Evolutionary conservation across 2,113 vertebrate genomes (phyloP).

Genomic region (Macaca mulatta): DNA sequence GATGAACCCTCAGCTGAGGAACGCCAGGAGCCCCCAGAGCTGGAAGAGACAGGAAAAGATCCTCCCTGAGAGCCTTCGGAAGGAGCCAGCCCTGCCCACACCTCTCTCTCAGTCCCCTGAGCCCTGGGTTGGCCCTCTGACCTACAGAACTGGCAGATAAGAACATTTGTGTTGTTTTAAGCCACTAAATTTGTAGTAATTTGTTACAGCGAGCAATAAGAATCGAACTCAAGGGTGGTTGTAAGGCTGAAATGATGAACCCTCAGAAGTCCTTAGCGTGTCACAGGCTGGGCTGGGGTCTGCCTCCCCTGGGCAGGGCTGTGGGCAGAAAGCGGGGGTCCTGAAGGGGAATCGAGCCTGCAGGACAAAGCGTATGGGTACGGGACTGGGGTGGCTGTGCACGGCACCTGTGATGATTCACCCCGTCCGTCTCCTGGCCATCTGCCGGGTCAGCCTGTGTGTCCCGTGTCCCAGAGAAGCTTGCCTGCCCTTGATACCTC

Average conservation of each 20-base stretch:
- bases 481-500: accelerated
- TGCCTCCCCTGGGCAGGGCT: neutral
- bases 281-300: neutral
- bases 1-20: neutral
- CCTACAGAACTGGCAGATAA: accelerated
- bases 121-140: accelerated
- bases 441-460: neutral
- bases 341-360: neutral
- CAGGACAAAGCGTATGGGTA: too few relatives aligned
- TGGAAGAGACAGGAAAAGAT: neutral
- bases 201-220: accelerated
- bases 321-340: neutral
- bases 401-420: neutral
- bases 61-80: neutral
- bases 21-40: neutral
- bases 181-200: too few relatives aligned
- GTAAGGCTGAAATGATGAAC: neutral
- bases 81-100: neutral
- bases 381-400: neutral
- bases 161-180: neutral
- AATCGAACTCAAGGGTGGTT: too few relatives aligned
- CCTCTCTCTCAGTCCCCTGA: neutral
- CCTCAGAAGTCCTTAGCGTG: accelerated
- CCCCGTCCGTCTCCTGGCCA: neutral
- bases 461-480: neutral